Base-by-base conservation (phyloP, 2,113 vertebrate genomes). In the Hypanus sabinus region DNA sequence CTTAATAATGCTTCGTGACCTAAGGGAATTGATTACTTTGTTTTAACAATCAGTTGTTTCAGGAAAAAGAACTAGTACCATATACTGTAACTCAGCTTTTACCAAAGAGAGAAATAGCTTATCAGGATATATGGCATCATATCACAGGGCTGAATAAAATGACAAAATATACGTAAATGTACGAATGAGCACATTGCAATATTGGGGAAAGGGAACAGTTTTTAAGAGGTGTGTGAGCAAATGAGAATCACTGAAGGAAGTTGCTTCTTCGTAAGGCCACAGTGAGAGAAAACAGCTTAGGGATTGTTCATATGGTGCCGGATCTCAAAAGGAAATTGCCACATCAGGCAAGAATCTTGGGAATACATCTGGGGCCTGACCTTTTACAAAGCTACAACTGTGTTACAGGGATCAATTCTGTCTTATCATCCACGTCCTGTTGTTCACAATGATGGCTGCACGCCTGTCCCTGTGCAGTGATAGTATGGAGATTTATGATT, bases 391-490 rank as follows among this genome's bases (percentile, higher is more conserved):
- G 91, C 91, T 93, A 75, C 91, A 93, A 73, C 91, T 93, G 68
- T 93, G 91, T 93, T 93, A 93, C 70, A 73, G 91, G 91, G 91
- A 93, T 93, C 91, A 93, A 93, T 93, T 93, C 91, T 93, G 91
- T 93, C 91, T 93, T 93, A 71, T 93, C 91, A 93, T 71, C 68
- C 91, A 73, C 46, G 91, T 93, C 91, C 91, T 93, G 91, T 71
- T 93, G 91, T 73, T 93, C 91, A 93, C 68, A 93, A 93, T 93
- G 91, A 93, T 93, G 90, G 68, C 90, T 73, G 90, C 90, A 93
- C 90, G 70, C 73, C 91, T 93, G 91, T 93, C 93, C 76, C 93
- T 94, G 93, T 79, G 75, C 93, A 94, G 76, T n/a, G 68, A 93
- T 93, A 93, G 71, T 93, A 93, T 73, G 70, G 91, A 93, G 91